phyloP scores from a whole-genome alignment of 1,140 invertebrate species.

The Venustaconcha ellipsiformis region DNA sequence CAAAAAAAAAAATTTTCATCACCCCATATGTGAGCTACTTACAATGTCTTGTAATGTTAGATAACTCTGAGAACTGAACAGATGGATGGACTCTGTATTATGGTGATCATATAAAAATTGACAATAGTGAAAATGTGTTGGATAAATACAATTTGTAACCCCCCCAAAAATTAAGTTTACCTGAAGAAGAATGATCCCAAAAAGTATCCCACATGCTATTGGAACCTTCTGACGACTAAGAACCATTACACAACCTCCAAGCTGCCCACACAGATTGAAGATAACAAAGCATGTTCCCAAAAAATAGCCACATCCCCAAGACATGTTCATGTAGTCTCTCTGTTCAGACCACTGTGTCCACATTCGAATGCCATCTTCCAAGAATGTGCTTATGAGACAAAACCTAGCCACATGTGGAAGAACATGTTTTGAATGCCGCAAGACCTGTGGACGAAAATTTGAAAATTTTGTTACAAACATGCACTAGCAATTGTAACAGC shows the following conservation, averaged over 20 bases:
- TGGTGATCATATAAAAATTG: no score
- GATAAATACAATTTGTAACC: neutral
- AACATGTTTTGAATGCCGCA: conserved; percentile 92
- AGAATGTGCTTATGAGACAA: conserved; percentile 98
- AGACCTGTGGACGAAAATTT: conserved; percentile 76
- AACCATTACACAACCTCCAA: conserved; percentile 96
- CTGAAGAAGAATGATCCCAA: conserved; percentile 96
- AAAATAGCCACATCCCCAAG: conserved; percentile 97
- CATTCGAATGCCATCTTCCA: conserved; percentile 99
- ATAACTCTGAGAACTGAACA: no score
- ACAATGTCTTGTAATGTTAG: no score
- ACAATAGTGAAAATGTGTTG: no score
- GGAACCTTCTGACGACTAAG: conserved; percentile 92
- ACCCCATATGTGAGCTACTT: no score
- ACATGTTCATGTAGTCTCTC: conserved; percentile 89
- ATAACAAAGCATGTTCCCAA: conserved; percentile 93
- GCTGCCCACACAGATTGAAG: conserved; percentile 94
- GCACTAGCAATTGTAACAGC: neutral
- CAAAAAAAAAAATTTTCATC: no score
- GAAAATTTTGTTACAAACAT: conserved; percentile 8
- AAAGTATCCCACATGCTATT: conserved; percentile 93
- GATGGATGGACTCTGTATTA: no score
- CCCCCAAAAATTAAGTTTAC: conserved; percentile 84
- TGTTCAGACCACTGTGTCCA: conserved; percentile 99
- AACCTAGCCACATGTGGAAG: conserved; percentile 95